Conservation (phyloP, 2,797 vertebrate species). For the Scyliorhinus canicula region DNA sequence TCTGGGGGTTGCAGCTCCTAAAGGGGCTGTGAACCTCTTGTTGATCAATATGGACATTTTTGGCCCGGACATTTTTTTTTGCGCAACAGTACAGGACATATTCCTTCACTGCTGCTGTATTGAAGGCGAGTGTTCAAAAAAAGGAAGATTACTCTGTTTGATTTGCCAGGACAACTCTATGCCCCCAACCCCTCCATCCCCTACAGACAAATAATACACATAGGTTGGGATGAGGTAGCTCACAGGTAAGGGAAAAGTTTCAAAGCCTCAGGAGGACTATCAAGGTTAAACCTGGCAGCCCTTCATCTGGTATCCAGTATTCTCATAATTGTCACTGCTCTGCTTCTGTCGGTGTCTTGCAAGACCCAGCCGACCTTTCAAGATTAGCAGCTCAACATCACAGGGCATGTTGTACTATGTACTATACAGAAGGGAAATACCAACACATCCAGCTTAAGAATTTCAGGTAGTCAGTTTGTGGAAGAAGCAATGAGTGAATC, state of each 20-base stretch:
- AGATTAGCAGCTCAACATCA: background rate
- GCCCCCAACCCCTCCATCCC: background rate
- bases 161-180: background rate
- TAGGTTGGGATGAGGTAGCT: background rate
- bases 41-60: background rate
- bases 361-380: background rate
- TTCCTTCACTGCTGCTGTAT: background rate
- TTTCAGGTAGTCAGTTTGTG: background rate
- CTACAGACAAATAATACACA: background rate
- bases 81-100: background rate
- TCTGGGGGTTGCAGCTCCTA: background rate
- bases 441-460: background rate
- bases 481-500: background rate
- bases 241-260: background rate
- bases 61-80: background rate
- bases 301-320: background rate
- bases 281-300: background rate
- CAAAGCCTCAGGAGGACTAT: background rate
- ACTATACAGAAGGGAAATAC: background rate
- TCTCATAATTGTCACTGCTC: no score
- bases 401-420: background rate
- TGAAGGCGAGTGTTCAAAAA: background rate
- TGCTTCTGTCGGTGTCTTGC: background rate
- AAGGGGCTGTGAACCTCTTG: background rate
- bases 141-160: background rate